phyloP scores from a whole-genome alignment of 2,113 vertebrate genomes.

The Eptesicus fuscus region DNA sequence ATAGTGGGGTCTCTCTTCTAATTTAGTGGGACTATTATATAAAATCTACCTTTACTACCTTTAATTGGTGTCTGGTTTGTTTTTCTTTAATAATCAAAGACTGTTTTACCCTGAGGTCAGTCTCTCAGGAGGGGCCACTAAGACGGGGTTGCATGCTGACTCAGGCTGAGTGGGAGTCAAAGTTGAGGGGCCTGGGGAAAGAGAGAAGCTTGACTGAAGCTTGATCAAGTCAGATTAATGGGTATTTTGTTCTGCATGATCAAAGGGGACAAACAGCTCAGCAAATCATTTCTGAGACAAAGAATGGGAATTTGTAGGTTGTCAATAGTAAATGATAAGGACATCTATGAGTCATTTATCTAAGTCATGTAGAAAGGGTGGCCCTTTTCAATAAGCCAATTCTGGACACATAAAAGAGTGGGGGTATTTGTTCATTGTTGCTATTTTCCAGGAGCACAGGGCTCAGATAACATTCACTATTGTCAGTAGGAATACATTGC shows the following conservation, averaged over 20 bases:
- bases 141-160: background rate
- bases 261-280: background rate
- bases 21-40: background rate
- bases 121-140: background rate
- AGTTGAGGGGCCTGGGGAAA: background rate
- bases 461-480: background rate
- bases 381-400: background rate
- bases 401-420: background rate
- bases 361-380: background rate
- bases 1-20: background rate
- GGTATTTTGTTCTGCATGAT: background rate
- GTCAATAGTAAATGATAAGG: background rate
- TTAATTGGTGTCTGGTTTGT: background rate
- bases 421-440: background rate
- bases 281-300: conserved; percentile 7
- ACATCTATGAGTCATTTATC: background rate
- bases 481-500: background rate
- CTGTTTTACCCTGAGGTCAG: background rate
- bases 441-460: background rate
- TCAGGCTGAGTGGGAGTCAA: background rate
- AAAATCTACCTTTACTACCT: background rate
- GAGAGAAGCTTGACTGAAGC: background rate
- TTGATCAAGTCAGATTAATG: background rate
- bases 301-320: background rate
- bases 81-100: background rate